Conservation (phyloP, 2,888 invertebrate genomes). For the Epirrita christyi region DNA sequence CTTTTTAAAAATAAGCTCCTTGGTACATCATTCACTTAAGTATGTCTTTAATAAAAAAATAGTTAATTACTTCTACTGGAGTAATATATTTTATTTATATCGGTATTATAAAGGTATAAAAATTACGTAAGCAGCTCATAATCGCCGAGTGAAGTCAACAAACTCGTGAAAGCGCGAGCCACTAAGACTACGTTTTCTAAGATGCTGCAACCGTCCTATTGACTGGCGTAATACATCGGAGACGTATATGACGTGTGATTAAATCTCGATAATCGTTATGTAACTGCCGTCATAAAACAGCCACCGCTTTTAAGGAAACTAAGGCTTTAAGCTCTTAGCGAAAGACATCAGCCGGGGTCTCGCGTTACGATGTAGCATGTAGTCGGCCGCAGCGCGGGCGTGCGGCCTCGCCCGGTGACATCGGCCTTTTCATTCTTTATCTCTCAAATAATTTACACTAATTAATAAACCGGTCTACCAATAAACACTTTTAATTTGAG, state of each 20-base stretch:
- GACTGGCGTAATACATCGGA: no score
- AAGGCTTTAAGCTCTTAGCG: constrained; percentile 54
- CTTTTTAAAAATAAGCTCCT: background rate
- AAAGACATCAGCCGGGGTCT: constrained; percentile 79
- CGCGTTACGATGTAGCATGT: constrained; percentile 44
- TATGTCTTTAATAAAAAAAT: constrained; percentile 22
- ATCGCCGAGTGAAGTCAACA: constrained; percentile 57
- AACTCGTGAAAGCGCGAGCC: constrained; percentile 67
- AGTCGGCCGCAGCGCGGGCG: constrained; percentile 16
- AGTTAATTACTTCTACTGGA: constrained; percentile 27
- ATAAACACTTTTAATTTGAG: constrained; percentile 31
- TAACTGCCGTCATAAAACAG: no score
- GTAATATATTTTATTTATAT: constrained; percentile 34
- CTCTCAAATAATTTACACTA: constrained; percentile 36
- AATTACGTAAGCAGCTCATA: constrained; percentile 40
- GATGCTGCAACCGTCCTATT: no score
- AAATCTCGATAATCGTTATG: no score
- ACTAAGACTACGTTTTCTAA: constrained; percentile 36
- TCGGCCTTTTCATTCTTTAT: constrained; percentile 39
- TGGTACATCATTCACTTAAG: constrained; percentile 10
- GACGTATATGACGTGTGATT: no score
- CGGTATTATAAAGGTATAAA: constrained; percentile 35
- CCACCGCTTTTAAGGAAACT: no score
- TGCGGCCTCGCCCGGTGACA: constrained; percentile 40
- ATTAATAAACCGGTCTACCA: constrained; percentile 38